Evolutionary conservation across 1,140 invertebrate species (phyloP), one percentile per base, ranked within the genome.

Genomic region (Agrypnia vestita): DNA sequence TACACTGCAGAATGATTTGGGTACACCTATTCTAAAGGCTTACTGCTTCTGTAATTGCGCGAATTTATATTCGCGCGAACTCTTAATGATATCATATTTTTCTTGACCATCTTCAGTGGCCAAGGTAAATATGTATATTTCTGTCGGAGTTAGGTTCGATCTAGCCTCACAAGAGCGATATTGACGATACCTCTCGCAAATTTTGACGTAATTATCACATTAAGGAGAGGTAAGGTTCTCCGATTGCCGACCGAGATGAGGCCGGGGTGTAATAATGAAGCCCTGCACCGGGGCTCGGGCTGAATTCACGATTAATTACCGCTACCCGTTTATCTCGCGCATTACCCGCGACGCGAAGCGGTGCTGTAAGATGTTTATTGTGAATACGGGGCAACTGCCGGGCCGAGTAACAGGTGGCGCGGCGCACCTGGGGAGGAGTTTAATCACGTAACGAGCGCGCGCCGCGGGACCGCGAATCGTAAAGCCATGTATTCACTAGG

Each of bases 321-420:
- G 11, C 46, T 49, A 71, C 17, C 46, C 47, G 49, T 71, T 71
- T 71, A 25, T 71, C 67, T 49, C 12, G 19, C 10, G 67, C 46
- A 71, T 25, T 53, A 25, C 46, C 11, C 46, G 47, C 67, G 47
- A 71, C 47, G 47, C 49, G 49, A 67, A 67, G n/a, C 8, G 49
- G 49, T 15, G 11, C 49, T 51, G 11, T 51, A 51, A 51, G n/a
- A 13, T 51, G 49, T 51, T 51, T 51, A 13, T 51, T 3, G 49
- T 51, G 8, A 51, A 8, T 15, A 51, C 11, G 1, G 3, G 49
- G 11, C 7, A 43, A 64, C 61, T 43, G 61, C 11, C 35, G 61
- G 15, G 17, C 21, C 3, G 15, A 53, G 67, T 71, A 71, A 71
- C 47, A 71, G 67, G 46, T 71, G 67, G 3, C n/a, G 12, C 43